Evolutionary conservation across 2,797 vertebrate species (phyloP), one percentile per base, ranked within the genome.

Genomic region (Luscinia megarhynchos): DNA sequence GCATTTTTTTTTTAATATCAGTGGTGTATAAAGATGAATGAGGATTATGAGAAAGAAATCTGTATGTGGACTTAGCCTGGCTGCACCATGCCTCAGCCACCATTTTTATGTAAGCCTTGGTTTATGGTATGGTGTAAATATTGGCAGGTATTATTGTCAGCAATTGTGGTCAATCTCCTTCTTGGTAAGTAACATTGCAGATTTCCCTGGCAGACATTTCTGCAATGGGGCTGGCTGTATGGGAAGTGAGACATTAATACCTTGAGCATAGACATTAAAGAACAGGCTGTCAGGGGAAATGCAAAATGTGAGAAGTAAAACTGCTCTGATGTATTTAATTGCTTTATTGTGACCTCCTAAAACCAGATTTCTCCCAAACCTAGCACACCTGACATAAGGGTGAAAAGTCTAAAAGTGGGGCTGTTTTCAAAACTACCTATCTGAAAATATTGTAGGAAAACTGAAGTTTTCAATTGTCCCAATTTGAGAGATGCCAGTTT

Each of bases 41-140:
- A 23, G 21, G 32, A 46, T 48, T 19, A 34, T 51, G 12, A 89
- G 59, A 76, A 84, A 64, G 17, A 79, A 85, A 79, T 70, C 21
- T 64, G 1, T 32, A 11, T 15, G 17, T 79, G 55, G 26, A 20
- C 5, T 69, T 38, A 36, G 5, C 30, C 72, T 59, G 48, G 15
- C 66, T 72, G 20, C 27, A 34, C 30, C 14, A 4, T 48, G 24
- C 29, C 23, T 32, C 55, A 36, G 15, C 20, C 50, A 30, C 22
- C 0, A 0, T 46, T 18, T 55, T 48, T 59, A 27, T 45, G 16
- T 40, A 76, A 62, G n/a, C 27, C 38, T 46, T 38, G 7, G 29
- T 67, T 89, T 63, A 15, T 46, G 15, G 30, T 32, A 32, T 5
- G 8, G 45, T 46, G 45, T 38, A 41, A 86, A 76, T 54, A 69